phyloP scores from a whole-genome alignment of 92 coral and sea anemone genomes.

The Siderastrea radians region DNA sequence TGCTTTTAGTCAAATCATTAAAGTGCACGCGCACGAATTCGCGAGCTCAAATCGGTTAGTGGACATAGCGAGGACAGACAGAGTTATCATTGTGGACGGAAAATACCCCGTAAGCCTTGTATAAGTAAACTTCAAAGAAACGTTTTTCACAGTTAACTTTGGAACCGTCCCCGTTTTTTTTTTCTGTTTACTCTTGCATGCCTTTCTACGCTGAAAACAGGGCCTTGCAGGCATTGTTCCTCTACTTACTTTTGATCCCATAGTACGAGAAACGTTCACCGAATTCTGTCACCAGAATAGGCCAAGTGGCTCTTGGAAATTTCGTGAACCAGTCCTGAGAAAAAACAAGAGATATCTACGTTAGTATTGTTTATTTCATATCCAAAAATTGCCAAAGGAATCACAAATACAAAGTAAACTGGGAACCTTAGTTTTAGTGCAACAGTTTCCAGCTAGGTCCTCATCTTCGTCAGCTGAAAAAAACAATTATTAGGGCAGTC shows the following conservation, averaged over 20 bases:
- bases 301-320: constrained; percentile 93
- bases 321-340: constrained; percentile 82
- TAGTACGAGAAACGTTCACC: constrained; percentile 93
- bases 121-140: too few species aligned
- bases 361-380: not conserved
- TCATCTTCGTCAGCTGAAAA: constrained; percentile 67
- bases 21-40: too few species aligned
- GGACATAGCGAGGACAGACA: too few species aligned
- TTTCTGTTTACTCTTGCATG: too few species aligned
- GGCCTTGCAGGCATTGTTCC: not conserved
- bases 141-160: too few species aligned
- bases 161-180: too few species aligned
- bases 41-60: too few species aligned
- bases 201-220: too few species aligned
- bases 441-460: constrained; percentile 57
- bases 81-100: too few species aligned
- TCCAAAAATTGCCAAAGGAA: not conserved
- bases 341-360: not conserved
- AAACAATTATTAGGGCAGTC: not conserved
- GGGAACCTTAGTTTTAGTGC: constrained; percentile 66
- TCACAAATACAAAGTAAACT: not conserved
- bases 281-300: constrained; percentile 86
- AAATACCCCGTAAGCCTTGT: too few species aligned
- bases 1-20: too few species aligned
- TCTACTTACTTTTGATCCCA: constrained; percentile 87